These are phyloP conservation scores for Minunthozetes semirufus DNA, from an alignment of 2,888 invertebrate genomes.

Conservation along the genomic window DNA sequence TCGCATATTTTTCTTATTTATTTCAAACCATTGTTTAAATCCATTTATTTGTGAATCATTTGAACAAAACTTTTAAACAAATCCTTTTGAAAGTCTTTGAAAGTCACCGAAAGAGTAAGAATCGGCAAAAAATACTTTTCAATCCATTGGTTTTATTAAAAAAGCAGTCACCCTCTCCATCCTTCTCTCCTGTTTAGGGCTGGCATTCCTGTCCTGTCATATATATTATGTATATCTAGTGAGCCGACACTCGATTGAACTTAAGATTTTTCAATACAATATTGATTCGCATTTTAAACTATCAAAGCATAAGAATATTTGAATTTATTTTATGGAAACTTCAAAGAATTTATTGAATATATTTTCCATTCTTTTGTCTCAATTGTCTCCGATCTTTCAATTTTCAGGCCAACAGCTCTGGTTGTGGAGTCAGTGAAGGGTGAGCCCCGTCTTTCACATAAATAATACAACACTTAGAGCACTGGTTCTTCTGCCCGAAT, in stretches of 20 bases:
- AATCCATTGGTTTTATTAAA: slow-evolving; percentile 23
- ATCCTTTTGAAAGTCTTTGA: neutral
- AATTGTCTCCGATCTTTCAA: slow-evolving; percentile 15
- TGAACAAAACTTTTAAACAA: neutral
- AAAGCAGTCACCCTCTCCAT: neutral
- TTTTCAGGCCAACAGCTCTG: slow-evolving; percentile 33
- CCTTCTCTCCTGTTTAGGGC: too few relatives aligned
- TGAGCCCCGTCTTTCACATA: neutral
- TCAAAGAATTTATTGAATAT: neutral
- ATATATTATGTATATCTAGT: neutral
- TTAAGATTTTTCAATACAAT: neutral
- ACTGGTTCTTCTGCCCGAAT: too few relatives aligned
- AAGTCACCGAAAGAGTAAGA: neutral
- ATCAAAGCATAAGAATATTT: neutral
- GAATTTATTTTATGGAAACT: neutral
- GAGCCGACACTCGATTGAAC: slow-evolving; percentile 11
- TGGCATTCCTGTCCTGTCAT: neutral
- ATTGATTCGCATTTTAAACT: neutral
- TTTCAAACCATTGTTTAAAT: neutral
- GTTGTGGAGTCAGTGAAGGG: slow-evolving; percentile 35
- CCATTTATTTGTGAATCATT: neutral
- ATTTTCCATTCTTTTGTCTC: neutral
- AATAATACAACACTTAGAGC: neutral
- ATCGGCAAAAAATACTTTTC: neutral
- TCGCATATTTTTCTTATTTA: too few relatives aligned